Evolutionary conservation across 2,888 invertebrate genomes (phyloP), one percentile per base, ranked within the genome.

Genomic region (Chrysolina americana): DNA sequence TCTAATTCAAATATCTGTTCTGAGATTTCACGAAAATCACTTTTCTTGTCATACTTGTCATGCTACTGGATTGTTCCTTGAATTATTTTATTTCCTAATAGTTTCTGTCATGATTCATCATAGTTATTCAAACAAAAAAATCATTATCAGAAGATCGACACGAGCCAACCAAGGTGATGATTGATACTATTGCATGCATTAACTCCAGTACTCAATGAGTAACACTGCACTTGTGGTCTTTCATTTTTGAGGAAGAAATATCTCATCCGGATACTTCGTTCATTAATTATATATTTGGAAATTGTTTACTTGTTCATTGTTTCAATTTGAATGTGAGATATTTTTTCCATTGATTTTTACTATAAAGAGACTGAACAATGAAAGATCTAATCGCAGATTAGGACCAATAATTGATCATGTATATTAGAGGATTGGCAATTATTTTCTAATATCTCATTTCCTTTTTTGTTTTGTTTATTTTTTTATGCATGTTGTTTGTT

Each of bases 111-210:
- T 77, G 70, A 68, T 70, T 71, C 74, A 65, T 65, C 47, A 65
- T 41, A 2, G 47, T 15, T n/a, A 15, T 15, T 53, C 0, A 65
- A 65, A 41, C 15, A 56, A 47, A 56, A 66, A 48, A 48, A 21
- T 41, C 59, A 62, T 62, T 66, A 62, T 68, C 41, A 50, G 68
- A 72, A 72, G 66, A 56, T 76, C 76, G 80, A 81, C 83, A 84
- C 83, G 83, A 84, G 83, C 84, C 85, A 85, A 83, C 81, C 82
- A 69, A 68, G 44, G 70, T 68, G 48, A 48, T 63, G 56, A 36
- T 2, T 63, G 56, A 36, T 2, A 36, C 36, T n/a, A 23, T 53
- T 64, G 48, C 47, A 71, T 65, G 70, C 41, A 53, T 65, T 15
- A 69, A 19, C 53, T 50, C 4, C 11, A 17, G 6, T 17, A 17